These are phyloP conservation scores for Apamea sordens DNA, from an alignment of 2,888 invertebrate species.

Conservation along the genomic window DNA sequence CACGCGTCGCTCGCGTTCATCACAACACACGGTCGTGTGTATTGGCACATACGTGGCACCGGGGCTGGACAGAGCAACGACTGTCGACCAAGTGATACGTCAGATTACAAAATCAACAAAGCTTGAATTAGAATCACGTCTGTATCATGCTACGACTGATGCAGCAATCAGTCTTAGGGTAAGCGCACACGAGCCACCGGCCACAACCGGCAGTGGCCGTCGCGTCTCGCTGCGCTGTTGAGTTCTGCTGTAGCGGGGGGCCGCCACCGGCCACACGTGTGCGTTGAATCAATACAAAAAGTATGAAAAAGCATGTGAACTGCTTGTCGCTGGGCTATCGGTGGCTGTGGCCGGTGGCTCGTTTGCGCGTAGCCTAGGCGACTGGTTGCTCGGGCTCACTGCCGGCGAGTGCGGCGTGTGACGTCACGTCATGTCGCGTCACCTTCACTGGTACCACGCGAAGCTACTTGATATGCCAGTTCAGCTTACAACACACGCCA, in stretches of 20 bases:
- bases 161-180: neutral
- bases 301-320: too few relatives aligned
- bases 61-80: conserved; percentile 13
- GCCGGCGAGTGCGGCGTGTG: conserved; percentile 25
- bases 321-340: too few relatives aligned
- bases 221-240: too few relatives aligned
- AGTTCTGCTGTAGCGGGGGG: too few relatives aligned
- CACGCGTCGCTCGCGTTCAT: conserved; percentile 11
- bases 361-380: too few relatives aligned
- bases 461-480: conserved; percentile 53
- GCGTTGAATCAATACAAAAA: too few relatives aligned
- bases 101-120: neutral
- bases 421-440: conserved; percentile 26
- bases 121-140: neutral
- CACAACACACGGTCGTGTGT: conserved; percentile 24
- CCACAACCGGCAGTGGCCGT: too few relatives aligned
- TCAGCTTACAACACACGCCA: conserved; percentile 35
- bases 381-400: neutral
- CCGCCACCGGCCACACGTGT: too few relatives aligned
- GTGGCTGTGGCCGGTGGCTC: too few relatives aligned
- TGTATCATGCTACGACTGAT: neutral
- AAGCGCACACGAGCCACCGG: too few relatives aligned
- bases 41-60: conserved; percentile 24
- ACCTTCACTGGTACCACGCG: conserved; percentile 19
- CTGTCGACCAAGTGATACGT: neutral